These are phyloP conservation scores for Cygnus olor DNA, from an alignment of 2,797 vertebrate genomes.

Conservation along the genomic window DNA sequence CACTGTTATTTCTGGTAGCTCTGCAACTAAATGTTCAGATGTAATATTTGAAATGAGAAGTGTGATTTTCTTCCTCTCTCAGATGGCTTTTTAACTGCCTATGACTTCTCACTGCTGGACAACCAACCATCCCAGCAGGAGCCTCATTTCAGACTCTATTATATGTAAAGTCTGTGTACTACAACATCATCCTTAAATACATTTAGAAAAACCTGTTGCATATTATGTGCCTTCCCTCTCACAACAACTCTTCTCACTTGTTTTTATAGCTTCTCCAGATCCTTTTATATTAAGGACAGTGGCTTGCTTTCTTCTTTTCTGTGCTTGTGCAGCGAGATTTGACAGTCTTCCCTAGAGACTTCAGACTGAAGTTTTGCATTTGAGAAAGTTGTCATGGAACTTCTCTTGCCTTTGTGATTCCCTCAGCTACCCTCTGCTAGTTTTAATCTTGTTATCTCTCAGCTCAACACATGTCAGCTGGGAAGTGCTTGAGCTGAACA, in stretches of 20 bases:
- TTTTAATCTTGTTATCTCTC: constrained; percentile 2
- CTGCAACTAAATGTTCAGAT: not conserved
- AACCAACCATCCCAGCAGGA: not conserved
- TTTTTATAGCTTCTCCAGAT: not conserved
- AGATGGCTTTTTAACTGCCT: not conserved
- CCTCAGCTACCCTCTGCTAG: not conserved
- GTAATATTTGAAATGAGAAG: not conserved
- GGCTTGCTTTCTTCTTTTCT: not conserved
- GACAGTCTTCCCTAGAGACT: not conserved
- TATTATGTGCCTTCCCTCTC: not conserved
- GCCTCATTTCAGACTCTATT: not conserved
- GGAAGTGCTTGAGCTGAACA: not conserved
- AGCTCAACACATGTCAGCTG: not conserved
- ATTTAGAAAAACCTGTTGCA: not conserved
- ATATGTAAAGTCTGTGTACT: not conserved
- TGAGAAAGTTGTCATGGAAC: constrained; percentile 8
- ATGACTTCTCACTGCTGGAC: not conserved
- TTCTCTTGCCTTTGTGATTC: not conserved
- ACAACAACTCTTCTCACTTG: not conserved
- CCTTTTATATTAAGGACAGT: not conserved
- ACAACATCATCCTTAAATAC: not conserved
- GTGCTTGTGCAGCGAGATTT: not conserved
- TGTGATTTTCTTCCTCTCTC: not conserved
- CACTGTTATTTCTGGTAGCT: not conserved
- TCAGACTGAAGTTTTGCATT: not conserved